Evolutionary conservation across 2,888 invertebrate genomes (phyloP).

Genomic region (Dryocosmus kuriphilus): DNA sequence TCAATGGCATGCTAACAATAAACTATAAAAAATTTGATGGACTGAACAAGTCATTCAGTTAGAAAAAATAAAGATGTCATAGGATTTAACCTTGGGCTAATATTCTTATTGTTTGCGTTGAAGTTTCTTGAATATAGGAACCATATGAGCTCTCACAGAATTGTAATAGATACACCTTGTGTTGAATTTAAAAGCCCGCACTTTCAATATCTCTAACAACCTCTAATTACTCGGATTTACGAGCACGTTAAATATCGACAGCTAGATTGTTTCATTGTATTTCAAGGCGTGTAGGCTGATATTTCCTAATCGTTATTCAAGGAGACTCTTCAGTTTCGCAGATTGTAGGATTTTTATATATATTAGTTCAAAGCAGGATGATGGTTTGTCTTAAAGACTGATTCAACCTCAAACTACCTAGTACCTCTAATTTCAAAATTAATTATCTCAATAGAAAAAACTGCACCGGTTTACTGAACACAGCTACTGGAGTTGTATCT

Average conservation of each 20-base stretch:
- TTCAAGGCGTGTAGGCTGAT: conserved; percentile 49
- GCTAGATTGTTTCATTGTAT: conserved; percentile 51
- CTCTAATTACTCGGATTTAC: conserved; percentile 70
- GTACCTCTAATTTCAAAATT: background rate
- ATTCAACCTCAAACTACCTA: background rate
- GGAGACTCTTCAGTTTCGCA: conserved; percentile 53
- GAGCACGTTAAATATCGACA: conserved; percentile 64
- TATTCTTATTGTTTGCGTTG: conserved; percentile 7
- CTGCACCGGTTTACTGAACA: conserved; percentile 11
- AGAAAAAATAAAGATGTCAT: conserved; percentile 12
- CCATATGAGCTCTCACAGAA: conserved; percentile 14
- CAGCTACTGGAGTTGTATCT: conserved; percentile 16
- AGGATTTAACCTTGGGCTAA: background rate
- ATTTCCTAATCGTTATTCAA: conserved; percentile 54
- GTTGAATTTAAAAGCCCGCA: conserved; percentile 43
- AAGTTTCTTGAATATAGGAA: conserved; percentile 16
- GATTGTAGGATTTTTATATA: conserved; percentile 7
- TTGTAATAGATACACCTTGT: conserved; percentile 10
- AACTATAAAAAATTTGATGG: conserved; percentile 34
- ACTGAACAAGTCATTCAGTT: background rate
- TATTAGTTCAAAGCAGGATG: background rate
- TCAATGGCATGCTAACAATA: conserved; percentile 27
- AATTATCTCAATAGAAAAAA: conserved; percentile 1
- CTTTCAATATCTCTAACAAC: conserved; percentile 59
- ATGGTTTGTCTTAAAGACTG: background rate